Percentiles rank a stretch among this genome's conserved stretches.
Evolutionary conservation across 2,113 vertebrate genomes (phyloP).

Genomic region (Archilochus colubris): DNA sequence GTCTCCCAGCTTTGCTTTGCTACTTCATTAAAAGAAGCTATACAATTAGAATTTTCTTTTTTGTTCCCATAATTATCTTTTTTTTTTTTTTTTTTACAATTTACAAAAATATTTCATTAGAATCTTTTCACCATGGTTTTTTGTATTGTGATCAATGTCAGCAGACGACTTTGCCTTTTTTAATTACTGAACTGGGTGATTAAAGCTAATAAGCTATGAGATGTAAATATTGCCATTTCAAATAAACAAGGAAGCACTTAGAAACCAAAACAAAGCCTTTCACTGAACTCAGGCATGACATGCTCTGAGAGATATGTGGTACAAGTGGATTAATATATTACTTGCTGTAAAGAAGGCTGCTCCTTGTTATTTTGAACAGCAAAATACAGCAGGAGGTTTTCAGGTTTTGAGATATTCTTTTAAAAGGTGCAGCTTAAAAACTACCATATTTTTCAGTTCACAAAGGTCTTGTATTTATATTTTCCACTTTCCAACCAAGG

Average conservation of each 20-base stretch:
- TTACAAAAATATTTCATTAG: constrained; percentile 42
- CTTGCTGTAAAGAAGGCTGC: not conserved
- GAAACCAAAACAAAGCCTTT: constrained; percentile 46
- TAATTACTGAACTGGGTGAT: constrained; percentile 66
- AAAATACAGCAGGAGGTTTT: not conserved
- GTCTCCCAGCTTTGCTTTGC: not conserved
- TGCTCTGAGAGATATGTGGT: not conserved
- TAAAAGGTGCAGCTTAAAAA: constrained; percentile 17
- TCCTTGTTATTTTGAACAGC: not conserved
- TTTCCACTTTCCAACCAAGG: not conserved
- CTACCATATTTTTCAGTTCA: constrained; percentile 17
- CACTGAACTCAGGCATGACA: not conserved
- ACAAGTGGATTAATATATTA: not conserved
- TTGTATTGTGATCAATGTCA: constrained; percentile 70
- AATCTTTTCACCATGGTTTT: not conserved
- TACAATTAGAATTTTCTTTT: not conserved
- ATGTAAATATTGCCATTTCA: constrained; percentile 65
- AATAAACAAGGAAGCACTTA: constrained; percentile 54
- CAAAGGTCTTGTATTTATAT: constrained; percentile 7
- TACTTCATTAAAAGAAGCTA: not conserved
- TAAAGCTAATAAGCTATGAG: constrained; percentile 63
- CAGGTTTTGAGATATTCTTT: not conserved
- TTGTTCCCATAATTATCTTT: not conserved
- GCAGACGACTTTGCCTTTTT: constrained; percentile 51
- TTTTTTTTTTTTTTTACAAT: not conserved